Percentiles rank a stretch among this genome's conserved stretches.
Evolutionary conservation across 2,797 vertebrate genomes (phyloP).

Genomic region (Dipus sagitta): DNA sequence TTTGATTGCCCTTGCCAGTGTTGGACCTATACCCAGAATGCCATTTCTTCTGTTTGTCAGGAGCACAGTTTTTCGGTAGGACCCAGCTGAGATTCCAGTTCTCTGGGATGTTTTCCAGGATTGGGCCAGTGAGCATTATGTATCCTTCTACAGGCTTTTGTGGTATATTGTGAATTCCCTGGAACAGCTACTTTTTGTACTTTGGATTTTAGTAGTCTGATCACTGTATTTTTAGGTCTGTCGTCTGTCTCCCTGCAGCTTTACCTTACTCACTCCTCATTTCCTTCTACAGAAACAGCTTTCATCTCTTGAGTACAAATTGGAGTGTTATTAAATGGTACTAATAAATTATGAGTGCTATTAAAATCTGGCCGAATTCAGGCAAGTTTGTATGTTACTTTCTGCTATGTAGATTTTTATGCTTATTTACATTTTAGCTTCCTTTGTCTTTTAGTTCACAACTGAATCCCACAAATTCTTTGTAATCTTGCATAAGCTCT

Average conservation of each 20-base stretch:
- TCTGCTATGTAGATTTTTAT: not conserved
- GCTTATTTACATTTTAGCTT: not conserved
- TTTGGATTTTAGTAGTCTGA: not conserved
- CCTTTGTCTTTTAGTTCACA: conserved; percentile 34
- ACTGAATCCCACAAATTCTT: not conserved
- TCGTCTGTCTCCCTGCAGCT: not conserved
- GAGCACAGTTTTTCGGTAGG: not conserved
- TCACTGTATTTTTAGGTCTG: not conserved
- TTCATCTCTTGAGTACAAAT: conserved; percentile 1
- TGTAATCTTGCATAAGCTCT: not conserved
- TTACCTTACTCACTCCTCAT: not conserved
- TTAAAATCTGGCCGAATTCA: not conserved
- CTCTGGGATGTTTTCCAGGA: not conserved
- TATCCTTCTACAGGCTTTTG: not conserved
- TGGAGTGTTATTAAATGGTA: not conserved
- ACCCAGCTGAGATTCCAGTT: not conserved
- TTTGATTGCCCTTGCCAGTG: not conserved
- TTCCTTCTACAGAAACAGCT: not conserved
- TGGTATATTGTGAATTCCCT: not conserved
- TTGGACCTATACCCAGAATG: not conserved
- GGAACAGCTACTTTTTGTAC: not conserved
- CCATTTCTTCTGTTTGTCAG: not conserved
- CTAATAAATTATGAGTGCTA: not conserved
- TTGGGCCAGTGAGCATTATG: not conserved
- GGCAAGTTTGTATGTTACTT: conserved; percentile 2